Evolutionary conservation across 2,888 invertebrate genomes (phyloP).

Genomic region (Leptogaster cylindrica): DNA sequence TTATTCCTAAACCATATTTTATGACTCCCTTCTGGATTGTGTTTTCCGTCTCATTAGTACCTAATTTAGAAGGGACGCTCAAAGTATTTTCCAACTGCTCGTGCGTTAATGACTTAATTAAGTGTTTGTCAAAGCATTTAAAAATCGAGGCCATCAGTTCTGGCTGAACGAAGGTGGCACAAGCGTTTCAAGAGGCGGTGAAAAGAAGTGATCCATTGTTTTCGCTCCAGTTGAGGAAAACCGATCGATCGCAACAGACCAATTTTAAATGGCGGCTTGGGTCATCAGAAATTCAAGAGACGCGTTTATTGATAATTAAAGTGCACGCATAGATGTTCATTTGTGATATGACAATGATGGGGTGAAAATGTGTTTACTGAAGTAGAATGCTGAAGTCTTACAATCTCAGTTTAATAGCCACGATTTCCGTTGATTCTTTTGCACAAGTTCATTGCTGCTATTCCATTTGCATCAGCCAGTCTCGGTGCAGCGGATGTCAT

Average conservation of each 20-base stretch:
- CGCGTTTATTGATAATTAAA: neutral
- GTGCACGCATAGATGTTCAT: neutral
- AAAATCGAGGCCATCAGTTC: conserved; percentile 7
- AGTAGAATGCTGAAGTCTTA: conserved; percentile 7
- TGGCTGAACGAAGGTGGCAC: neutral
- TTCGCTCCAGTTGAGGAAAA: conserved; percentile 13
- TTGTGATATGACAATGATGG: neutral
- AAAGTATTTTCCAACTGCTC: conserved; percentile 15
- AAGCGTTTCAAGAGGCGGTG: neutral
- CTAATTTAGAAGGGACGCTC: no score
- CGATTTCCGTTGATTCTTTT: neutral
- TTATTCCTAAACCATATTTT: no score
- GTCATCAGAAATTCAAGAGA: neutral
- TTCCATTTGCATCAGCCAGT: conserved; percentile 24
- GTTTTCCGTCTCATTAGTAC: no score
- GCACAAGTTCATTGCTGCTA: conserved; percentile 17
- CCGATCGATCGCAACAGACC: neutral
- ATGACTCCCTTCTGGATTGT: no score
- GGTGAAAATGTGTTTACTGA: no score
- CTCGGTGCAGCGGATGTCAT: no score
- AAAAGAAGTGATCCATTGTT: conserved; percentile 18
- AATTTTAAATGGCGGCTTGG: neutral
- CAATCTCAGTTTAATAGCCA: conserved; percentile 2
- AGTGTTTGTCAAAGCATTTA: neutral
- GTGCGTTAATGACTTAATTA: conserved; percentile 24